Conservation (phyloP, 23 tunicate genomes). For the Ciona savignyi region DNA sequence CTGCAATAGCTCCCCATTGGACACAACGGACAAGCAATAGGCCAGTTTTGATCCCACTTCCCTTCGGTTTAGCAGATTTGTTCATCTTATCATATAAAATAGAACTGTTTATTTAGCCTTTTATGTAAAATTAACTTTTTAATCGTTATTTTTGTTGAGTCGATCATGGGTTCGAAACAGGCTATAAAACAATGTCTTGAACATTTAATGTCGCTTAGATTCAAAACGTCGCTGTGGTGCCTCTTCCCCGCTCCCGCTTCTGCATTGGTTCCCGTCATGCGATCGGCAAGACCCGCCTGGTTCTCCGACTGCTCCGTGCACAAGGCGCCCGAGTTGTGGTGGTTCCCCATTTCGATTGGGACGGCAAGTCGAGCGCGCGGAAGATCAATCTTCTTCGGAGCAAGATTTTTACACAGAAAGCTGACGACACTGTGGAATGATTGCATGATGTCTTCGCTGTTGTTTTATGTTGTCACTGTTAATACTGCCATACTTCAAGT, state of each 20-base stretch:
- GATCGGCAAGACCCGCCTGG: constrained; percentile 84
- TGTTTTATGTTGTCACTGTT: not conserved
- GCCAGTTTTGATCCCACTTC: too few species aligned
- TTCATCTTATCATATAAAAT: too few species aligned
- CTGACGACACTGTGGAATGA: constrained; percentile 40
- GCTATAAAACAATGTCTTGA: too few species aligned
- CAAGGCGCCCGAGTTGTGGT: constrained; percentile 92
- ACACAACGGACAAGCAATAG: too few species aligned
- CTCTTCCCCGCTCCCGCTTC: constrained; percentile 83
- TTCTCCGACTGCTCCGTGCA: constrained; percentile 71
- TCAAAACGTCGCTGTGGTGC: constrained; percentile 82
- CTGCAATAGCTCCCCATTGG: too few species aligned
- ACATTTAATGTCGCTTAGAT: constrained; percentile 33
- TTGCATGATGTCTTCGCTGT: too few species aligned
- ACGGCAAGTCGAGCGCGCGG: constrained; percentile 31
- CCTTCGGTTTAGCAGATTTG: too few species aligned
- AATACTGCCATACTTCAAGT: not conserved
- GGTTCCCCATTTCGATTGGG: constrained; percentile 96
- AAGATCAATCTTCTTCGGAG: constrained; percentile 24
- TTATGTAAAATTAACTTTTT: not conserved
- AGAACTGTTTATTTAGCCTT: not conserved
- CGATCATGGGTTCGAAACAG: too few species aligned
- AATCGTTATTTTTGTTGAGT: too few species aligned
- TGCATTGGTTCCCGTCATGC: constrained; percentile 87
- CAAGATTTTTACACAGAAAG: constrained; percentile 75